Percentiles rank a stretch among this genome's conserved stretches.
phyloP scores from a whole-genome alignment of 1,140 invertebrate genomes.

The Drosophila pallidifrons region DNA sequence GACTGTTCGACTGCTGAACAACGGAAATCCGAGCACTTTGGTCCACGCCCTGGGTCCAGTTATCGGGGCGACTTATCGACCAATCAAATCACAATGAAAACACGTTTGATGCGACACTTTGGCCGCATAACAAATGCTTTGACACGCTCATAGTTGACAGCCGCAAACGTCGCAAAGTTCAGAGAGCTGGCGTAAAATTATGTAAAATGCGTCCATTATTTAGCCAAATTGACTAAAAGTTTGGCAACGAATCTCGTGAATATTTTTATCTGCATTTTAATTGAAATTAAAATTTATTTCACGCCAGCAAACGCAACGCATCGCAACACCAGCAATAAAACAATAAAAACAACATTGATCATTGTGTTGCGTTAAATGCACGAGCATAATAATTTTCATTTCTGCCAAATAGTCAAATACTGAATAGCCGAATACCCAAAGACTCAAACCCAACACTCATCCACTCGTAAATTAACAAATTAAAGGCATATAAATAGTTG shows the following conservation, averaged over 20 bases:
- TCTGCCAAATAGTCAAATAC: background rate
- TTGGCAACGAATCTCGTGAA: conserved; percentile 66
- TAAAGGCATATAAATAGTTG: conserved; percentile 61
- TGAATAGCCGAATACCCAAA: too few species aligned
- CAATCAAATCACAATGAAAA: conserved; percentile 23
- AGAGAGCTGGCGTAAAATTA: conserved; percentile 72
- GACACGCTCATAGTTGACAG: conserved; percentile 27
- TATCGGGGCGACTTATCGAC: conserved; percentile 12
- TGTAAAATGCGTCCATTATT: conserved; percentile 69
- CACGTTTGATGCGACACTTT: conserved; percentile 40
- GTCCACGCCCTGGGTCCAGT: background rate
- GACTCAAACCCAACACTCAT: background rate
- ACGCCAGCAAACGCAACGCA: conserved; percentile 14
- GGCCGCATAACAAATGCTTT: conserved; percentile 29
- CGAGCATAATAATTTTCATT: conserved; percentile 8
- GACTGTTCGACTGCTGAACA: background rate
- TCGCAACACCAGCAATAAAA: background rate
- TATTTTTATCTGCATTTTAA: conserved; percentile 27
- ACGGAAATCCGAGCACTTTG: conserved; percentile 25
- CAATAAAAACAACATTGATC: conserved; percentile 41
- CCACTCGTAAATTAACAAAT: conserved; percentile 54
- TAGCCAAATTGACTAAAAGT: conserved; percentile 45
- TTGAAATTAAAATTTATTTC: conserved; percentile 66
- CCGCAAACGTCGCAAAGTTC: conserved; percentile 56
- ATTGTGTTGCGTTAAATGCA: conserved; percentile 37